Percentiles rank a stretch among this genome's conserved stretches.
These are phyloP conservation scores for Strigamia crassipes DNA, from an alignment of 2,888 invertebrate species.

Conservation along the genomic window DNA sequence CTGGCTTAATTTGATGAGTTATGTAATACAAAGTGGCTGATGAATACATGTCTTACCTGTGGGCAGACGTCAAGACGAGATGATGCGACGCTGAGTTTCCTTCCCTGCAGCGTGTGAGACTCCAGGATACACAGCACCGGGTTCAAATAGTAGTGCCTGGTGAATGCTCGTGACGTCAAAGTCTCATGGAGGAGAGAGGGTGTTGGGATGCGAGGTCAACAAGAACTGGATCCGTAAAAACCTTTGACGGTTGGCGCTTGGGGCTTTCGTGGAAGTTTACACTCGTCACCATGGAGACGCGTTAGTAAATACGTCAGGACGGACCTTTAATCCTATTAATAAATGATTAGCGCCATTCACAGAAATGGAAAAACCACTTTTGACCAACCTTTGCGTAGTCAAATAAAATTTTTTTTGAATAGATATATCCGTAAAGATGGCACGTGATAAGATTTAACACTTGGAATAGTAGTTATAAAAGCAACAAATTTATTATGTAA, in stretches of 20 bases:
- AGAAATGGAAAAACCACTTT: too few relatives aligned
- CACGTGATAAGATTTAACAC: too few relatives aligned
- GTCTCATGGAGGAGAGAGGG: neutral
- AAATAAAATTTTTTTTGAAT: too few relatives aligned
- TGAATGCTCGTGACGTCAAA: constrained; percentile 16
- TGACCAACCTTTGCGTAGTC: too few relatives aligned
- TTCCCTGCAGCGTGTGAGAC: constrained; percentile 5
- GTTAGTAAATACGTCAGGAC: neutral
- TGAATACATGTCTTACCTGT: constrained; percentile 2
- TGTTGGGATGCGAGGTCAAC: neutral
- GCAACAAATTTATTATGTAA: too few relatives aligned
- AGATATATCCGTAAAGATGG: too few relatives aligned
- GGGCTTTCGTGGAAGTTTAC: constrained; percentile 16
- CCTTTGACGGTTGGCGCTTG: neutral
- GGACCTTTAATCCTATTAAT: neutral
- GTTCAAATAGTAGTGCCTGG: constrained; percentile 21
- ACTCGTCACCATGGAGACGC: neutral
- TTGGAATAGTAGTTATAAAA: too few relatives aligned
- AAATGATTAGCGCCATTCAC: too few relatives aligned
- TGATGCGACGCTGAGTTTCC: neutral
- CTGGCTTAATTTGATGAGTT: neutral
- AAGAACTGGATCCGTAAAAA: constrained; percentile 13
- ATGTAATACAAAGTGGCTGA: neutral
- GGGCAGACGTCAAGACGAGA: neutral
- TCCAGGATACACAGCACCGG: neutral